Evolutionary conservation across 1,140 invertebrate species (phyloP), one percentile per base, ranked within the genome.

Genomic region (Drosophila sp.): DNA sequence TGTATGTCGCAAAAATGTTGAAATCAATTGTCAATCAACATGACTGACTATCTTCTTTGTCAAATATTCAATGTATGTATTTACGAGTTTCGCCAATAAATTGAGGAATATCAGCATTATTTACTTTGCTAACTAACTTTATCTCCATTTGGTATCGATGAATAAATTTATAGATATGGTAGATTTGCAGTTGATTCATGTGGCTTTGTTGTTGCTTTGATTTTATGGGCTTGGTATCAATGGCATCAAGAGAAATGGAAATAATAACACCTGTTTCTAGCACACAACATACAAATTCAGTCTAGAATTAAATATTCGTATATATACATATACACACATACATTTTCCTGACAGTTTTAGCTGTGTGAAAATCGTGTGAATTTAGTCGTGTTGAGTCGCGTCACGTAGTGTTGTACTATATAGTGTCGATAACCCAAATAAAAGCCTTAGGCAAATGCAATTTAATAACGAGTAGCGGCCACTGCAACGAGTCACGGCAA

Each of bases 341-440:
- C 8, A 36, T 40, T 34, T 61, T 18, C n/a, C 43, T 43, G 16
- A 34, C 16, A 38, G 45, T 61, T 36, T 18, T 18, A 34, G 32
- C 16, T 16, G 18, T 38, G 32, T 13, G 29, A 13, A 8, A 45
- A 43, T 46, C 29, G 38, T 6, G 2, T 29, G 27, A 29, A 6
- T 38, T 13, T 8, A 38, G 36, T 13, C 36, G 11, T 29, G 34
- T 41, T 8, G 11, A 38, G 34, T 41, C n/a, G 13, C 11, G 51
- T 36, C 57, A 34, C 38, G 61, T 63, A 34, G 61, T 21, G 21
- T 21, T 4, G 21, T n/a, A n/a, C n/a, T n/a, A n/a, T n/a, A n/a
- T n/a, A n/a, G 25, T 57, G 77, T 80, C 80, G 77, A 86, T 84
- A 86, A 84, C 81, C 77, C 77, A 84, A 86, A 77, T 77, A 83